Evolutionary conservation across 2,797 vertebrate species (phyloP).

Genomic region (Muraenolepis orangiensis): DNA sequence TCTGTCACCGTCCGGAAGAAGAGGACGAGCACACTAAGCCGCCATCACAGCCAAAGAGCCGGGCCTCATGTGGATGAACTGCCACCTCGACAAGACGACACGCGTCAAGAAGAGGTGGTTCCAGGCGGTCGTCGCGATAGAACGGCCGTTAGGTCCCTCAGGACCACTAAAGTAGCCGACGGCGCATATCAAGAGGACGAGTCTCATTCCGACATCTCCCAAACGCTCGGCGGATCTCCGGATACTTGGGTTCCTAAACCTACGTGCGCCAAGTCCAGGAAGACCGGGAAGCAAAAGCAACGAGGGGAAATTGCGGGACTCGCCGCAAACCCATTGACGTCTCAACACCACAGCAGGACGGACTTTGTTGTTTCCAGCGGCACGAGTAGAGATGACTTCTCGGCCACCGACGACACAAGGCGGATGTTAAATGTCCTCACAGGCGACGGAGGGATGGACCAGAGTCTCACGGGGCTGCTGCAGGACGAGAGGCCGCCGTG

Average conservation of each 20-base stretch:
- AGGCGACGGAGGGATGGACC: background rate
- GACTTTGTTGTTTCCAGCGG: slow-evolving; percentile 29
- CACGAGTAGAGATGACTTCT: slow-evolving; percentile 4
- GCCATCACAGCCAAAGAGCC: background rate
- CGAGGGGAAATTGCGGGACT: too few species aligned
- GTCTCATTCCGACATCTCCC: background rate
- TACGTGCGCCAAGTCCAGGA: too few species aligned
- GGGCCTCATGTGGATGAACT: background rate
- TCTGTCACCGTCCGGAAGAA: slow-evolving; percentile 24
- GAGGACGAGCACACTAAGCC: slow-evolving; percentile 12
- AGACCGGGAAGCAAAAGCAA: too few species aligned
- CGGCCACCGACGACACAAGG: background rate
- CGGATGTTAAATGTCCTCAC: background rate
- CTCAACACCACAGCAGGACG: slow-evolving; percentile 15
- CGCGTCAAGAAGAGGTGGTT: background rate
- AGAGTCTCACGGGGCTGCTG: slow-evolving; percentile 40
- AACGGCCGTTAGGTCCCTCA: background rate
- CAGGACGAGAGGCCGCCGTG: slow-evolving; percentile 63
- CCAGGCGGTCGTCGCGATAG: background rate
- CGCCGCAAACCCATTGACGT: background rate
- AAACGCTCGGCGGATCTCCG: slow-evolving; percentile 5
- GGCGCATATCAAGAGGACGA: background rate
- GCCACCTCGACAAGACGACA: background rate
- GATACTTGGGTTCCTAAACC: background rate
- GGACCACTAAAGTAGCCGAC: background rate